These are phyloP conservation scores for Noctua janthina DNA, from an alignment of 2,888 invertebrate species.

Conservation along the genomic window DNA sequence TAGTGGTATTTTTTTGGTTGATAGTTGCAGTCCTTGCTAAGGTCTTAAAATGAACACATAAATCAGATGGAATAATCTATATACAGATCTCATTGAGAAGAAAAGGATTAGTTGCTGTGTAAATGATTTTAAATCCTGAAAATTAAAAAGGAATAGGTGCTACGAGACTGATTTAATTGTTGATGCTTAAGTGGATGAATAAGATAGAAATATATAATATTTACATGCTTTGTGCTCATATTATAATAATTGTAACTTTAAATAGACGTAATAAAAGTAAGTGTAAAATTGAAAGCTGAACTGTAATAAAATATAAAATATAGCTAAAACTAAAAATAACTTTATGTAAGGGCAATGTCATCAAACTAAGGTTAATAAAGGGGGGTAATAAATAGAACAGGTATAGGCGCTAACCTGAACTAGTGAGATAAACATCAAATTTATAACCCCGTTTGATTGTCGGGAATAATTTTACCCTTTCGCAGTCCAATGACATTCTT, in stretches of 20 bases:
- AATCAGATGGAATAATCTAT: background rate
- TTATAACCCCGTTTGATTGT: constrained; percentile 95
- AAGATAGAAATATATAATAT: constrained; percentile 8
- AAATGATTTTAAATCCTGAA: background rate
- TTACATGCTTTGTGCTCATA: constrained; percentile 26
- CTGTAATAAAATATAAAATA: constrained; percentile 26
- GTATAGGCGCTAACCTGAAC: constrained; percentile 93
- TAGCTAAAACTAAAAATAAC: constrained; percentile 50
- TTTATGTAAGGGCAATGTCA: constrained; percentile 50
- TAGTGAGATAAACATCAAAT: constrained; percentile 96
- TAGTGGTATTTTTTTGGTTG: background rate
- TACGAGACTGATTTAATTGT: constrained; percentile 1
- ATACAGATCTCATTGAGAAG: background rate
- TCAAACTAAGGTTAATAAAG: constrained; percentile 65
- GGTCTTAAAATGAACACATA: background rate
- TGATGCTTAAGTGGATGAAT: background rate
- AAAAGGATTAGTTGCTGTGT: background rate
- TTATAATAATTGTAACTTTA: constrained; percentile 10
- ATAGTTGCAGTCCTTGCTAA: background rate
- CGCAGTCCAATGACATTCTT: constrained; percentile 93
- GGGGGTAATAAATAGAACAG: constrained; percentile 52
- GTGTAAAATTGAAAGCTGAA: constrained; percentile 21
- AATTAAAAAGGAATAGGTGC: background rate
- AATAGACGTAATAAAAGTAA: constrained; percentile 17
- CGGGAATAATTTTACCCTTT: constrained; percentile 95